phyloP scores from a whole-genome alignment of 2,888 invertebrate species.

The Blastobasis adustella region DNA sequence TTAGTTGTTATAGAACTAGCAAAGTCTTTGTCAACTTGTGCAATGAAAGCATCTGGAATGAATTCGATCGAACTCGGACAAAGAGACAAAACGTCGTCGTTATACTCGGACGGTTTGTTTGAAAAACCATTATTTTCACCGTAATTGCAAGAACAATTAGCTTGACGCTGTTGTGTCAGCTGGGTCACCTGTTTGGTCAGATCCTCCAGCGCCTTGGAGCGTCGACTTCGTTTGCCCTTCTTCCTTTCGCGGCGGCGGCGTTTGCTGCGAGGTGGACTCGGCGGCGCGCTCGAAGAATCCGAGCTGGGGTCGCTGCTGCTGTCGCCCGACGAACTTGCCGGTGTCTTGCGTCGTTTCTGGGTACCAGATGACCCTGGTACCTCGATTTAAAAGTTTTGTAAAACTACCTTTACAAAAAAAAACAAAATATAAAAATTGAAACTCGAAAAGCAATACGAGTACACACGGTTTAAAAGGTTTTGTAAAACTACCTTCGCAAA shows the following conservation, averaged over 20 bases:
- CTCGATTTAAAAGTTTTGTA: too few species aligned
- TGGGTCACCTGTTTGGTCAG: background rate
- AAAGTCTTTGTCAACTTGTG: too few species aligned
- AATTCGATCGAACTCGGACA: background rate
- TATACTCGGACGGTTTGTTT: background rate
- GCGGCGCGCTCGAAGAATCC: background rate
- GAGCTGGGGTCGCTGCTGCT: background rate
- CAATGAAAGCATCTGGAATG: too few species aligned
- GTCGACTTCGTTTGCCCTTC: background rate
- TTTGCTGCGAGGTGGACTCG: background rate
- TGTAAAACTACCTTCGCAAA: too few species aligned
- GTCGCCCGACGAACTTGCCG: background rate
- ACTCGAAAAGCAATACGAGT: too few species aligned
- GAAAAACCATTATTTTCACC: background rate
- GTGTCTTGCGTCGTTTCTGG: too few species aligned
- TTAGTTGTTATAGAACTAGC: too few species aligned
- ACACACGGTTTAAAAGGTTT: too few species aligned
- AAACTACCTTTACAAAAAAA: too few species aligned
- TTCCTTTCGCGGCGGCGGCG: background rate
- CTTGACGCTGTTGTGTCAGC: background rate
- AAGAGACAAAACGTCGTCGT: background rate
- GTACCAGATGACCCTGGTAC: too few species aligned
- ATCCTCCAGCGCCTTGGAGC: background rate
- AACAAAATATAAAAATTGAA: too few species aligned
- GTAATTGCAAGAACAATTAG: background rate